Evolutionary conservation across 1,140 invertebrate species (phyloP), one percentile per base, ranked within the genome.

Genomic region (Latrodectus geometricus): DNA sequence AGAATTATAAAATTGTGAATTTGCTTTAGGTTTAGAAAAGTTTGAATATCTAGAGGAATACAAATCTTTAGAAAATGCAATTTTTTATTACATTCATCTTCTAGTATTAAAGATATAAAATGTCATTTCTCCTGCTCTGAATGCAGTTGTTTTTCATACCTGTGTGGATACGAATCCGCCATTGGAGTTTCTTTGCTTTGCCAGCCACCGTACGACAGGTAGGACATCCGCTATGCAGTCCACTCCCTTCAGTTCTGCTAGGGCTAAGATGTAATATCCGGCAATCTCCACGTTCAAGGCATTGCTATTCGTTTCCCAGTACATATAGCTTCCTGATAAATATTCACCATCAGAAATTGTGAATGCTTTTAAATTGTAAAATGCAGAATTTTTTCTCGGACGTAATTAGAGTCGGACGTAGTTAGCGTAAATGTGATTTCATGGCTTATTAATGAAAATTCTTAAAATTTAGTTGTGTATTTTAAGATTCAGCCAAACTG

Each of bases 81-180:
- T 35, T 35, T 35, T 35, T 35, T 5, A 35, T 35, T 5, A 35
- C 35, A 35, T 35, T 35, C 35, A 35, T 35, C 35, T 35, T 35
- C 35, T 35, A 35, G 35, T 35, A 5, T 35, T 35, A 35, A 5
- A 35, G 35, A 35, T 35, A 35, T 35, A 35, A 35, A 35, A 35
- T 35, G 5, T 35, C 2, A 35, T 35, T 35, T 35, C 35, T 35
- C 5, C 2, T 5, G 5, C 35, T 35, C 35, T 35, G 35, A 35
- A 35, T 35, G 35, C 5, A 35, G 35, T 1, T 35, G 35, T 35
- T 35, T 35, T 61, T 61, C 11, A 14, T 61, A 90, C 90, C 88
- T 90, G 94, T 0, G 94, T 94, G 9, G 95, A 95, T 0, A 94
- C 92, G 89, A 96, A 96, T 14, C 96, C 96, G 35, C 96, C 96